Percentiles rank a stretch among this genome's conserved stretches.
Conservation (phyloP, 2,797 vertebrate species). For the Champsocephalus esox region DNA sequence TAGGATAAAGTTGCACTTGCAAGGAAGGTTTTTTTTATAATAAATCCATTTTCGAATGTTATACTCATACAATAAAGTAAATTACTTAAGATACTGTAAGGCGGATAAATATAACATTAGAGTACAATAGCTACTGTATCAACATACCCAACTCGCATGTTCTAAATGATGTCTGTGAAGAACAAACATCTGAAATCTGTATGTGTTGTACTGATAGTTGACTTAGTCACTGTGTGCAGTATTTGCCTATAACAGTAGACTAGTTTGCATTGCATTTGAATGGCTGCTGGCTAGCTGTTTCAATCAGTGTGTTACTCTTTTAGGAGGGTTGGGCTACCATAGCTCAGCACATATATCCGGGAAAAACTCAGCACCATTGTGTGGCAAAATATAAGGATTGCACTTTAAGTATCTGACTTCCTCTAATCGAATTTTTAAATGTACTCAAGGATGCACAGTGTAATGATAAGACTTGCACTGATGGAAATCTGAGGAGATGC, state of each 20-base stretch:
- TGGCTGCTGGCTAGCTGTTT: constrained; percentile 53
- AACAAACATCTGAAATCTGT: constrained; percentile 1
- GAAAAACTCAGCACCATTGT: constrained; percentile 11
- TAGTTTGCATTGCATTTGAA: constrained; percentile 78
- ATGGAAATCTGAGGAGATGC: constrained; percentile 78
- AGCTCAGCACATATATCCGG: background rate
- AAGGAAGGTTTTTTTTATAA: background rate
- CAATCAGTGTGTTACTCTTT: constrained; percentile 26
- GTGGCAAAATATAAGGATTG: background rate
- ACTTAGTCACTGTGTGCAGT: constrained; percentile 55
- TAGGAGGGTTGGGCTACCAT: constrained; percentile 9
- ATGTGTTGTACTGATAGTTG: constrained; percentile 38
- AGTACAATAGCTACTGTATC: background rate
- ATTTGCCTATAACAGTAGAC: constrained; percentile 69
- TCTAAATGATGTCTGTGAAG: constrained; percentile 2
- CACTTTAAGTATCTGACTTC: background rate
- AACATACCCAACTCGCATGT: constrained; percentile 2
- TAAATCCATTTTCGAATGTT: background rate
- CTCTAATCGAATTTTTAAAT: background rate
- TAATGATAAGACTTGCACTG: constrained; percentile 69
- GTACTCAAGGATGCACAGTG: background rate
- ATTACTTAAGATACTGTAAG: background rate
- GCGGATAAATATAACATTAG: background rate
- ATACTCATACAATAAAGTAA: background rate
- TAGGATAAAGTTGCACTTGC: constrained; percentile 9